Conservation (phyloP, 2,797 vertebrate genomes). For the Trematomus bernacchii region DNA sequence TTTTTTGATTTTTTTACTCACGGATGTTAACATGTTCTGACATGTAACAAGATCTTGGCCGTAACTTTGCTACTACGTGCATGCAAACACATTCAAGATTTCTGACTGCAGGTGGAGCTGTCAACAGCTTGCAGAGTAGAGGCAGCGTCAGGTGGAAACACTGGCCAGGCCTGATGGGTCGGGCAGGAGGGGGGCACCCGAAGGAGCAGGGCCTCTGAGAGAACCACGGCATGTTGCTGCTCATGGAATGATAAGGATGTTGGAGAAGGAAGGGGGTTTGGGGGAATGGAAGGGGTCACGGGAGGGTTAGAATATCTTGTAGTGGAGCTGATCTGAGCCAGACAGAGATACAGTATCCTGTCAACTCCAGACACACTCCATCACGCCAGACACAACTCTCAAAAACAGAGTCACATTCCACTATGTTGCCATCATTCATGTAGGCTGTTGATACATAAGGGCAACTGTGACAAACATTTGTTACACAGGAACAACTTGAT, state of each 20-base stretch:
- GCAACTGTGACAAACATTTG: slow-evolving; percentile 19
- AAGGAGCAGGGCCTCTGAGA: slow-evolving; percentile 35
- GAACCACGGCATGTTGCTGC: slow-evolving; percentile 26
- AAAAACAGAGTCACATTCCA: slow-evolving; percentile 65
- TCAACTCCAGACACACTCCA: slow-evolving; percentile 55
- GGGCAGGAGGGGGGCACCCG: background rate
- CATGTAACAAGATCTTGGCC: background rate
- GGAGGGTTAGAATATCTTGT: slow-evolving; percentile 54
- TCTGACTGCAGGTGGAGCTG: slow-evolving; percentile 73
- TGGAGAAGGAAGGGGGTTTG: slow-evolving; percentile 2
- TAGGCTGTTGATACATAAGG: slow-evolving; percentile 7
- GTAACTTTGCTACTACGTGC: background rate
- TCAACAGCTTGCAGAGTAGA: slow-evolving; percentile 51
- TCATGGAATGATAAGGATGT: slow-evolving; percentile 36
- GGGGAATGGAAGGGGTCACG: background rate
- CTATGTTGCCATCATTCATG: slow-evolving; percentile 40
- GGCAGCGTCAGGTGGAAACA: slow-evolving; percentile 65
- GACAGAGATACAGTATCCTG: slow-evolving; percentile 61
- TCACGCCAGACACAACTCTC: slow-evolving; percentile 47
- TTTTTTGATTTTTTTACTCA: background rate
- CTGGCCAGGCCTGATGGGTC: slow-evolving; percentile 54
- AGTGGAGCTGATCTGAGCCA: slow-evolving; percentile 59
- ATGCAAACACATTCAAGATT: slow-evolving; percentile 16
- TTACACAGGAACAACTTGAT: slow-evolving; percentile 18
- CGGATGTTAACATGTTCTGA: slow-evolving; percentile 1